Conservation (phyloP, 2,888 invertebrate species). For the Caradrina clavipalpis region DNA sequence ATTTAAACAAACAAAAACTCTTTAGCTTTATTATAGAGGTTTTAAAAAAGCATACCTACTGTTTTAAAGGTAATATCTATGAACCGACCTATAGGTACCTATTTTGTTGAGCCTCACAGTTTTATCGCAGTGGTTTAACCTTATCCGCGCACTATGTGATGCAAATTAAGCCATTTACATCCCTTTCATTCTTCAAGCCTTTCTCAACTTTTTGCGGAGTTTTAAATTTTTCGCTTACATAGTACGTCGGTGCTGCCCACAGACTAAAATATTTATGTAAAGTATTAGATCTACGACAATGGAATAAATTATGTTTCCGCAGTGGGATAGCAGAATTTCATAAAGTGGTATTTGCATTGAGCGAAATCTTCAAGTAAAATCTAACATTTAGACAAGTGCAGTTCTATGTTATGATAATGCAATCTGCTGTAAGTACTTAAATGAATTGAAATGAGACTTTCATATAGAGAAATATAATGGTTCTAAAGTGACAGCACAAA, state of each 20-base stretch:
- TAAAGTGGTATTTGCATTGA: not conserved
- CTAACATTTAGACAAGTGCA: not conserved
- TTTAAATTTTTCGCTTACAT: slow-evolving; percentile 49
- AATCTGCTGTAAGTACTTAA: not conserved
- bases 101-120: slow-evolving; percentile 6
- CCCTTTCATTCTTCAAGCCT: slow-evolving; percentile 73
- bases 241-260: slow-evolving; percentile 19
- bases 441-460: not conserved
- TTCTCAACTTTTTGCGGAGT: slow-evolving; percentile 60
- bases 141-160: slow-evolving; percentile 73
- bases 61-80: not conserved
- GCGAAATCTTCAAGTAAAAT: not conserved
- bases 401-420: not conserved
- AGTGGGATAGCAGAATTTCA: slow-evolving; percentile 8
- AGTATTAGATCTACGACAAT: slow-evolving; percentile 26
- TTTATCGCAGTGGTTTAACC: slow-evolving; percentile 39
- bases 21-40: too few relatives aligned
- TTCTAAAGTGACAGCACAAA: not conserved
- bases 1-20: too few relatives aligned
- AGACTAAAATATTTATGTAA: slow-evolving; percentile 41
- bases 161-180: slow-evolving; percentile 84
- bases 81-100: not conserved
- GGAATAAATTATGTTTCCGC: slow-evolving; percentile 40
- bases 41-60: too few relatives aligned
- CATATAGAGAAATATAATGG: too few relatives aligned